Evolutionary conservation across 2,113 vertebrate species (phyloP).

Genomic region (Bagarius yarrelli): DNA sequence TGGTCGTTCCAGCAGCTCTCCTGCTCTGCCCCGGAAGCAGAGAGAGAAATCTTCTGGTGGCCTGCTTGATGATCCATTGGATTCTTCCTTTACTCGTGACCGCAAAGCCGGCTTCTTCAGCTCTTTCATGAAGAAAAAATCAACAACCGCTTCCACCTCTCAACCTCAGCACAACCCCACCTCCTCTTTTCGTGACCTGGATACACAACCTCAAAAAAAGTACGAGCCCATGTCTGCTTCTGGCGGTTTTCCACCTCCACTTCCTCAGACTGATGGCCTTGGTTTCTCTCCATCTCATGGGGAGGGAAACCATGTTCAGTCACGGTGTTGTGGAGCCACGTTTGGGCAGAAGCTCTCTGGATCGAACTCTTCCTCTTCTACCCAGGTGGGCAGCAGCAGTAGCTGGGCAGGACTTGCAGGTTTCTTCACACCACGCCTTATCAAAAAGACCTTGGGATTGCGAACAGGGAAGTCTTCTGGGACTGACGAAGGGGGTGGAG

Average conservation of each 20-base stretch:
- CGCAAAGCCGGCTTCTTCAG: conserved; percentile 97
- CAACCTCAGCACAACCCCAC: conserved; percentile 80
- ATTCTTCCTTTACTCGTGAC: conserved; percentile 93
- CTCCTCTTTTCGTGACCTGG: conserved; percentile 95
- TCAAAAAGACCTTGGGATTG: conserved; percentile 96
- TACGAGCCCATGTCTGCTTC: conserved; percentile 86
- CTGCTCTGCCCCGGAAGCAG: conserved; percentile 92
- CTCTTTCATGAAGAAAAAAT: conserved; percentile 97
- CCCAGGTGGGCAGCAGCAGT: conserved; percentile 75
- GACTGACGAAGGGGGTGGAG: conserved; percentile 75
- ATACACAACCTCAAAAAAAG: conserved; percentile 94
- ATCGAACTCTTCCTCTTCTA: conserved; percentile 64
- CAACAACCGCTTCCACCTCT: conserved; percentile 59
- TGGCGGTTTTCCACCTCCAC: conserved; percentile 72
- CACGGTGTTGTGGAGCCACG: conserved; percentile 87
- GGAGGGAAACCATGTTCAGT: conserved; percentile 77
- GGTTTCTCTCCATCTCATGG: conserved; percentile 83
- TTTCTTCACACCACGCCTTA: conserved; percentile 96
- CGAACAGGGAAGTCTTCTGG: conserved; percentile 85
- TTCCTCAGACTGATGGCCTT: conserved; percentile 84
- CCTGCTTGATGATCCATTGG: conserved; percentile 86
- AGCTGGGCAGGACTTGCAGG: conserved; percentile 94
- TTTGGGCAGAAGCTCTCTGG: conserved; percentile 84
- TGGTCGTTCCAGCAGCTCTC: conserved; percentile 77
- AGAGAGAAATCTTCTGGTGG: conserved; percentile 92